Percentiles rank a stretch among this genome's conserved stretches.
These are phyloP conservation scores for Archilochus colubris DNA, from an alignment of 2,113 vertebrate species.

Conservation along the genomic window DNA sequence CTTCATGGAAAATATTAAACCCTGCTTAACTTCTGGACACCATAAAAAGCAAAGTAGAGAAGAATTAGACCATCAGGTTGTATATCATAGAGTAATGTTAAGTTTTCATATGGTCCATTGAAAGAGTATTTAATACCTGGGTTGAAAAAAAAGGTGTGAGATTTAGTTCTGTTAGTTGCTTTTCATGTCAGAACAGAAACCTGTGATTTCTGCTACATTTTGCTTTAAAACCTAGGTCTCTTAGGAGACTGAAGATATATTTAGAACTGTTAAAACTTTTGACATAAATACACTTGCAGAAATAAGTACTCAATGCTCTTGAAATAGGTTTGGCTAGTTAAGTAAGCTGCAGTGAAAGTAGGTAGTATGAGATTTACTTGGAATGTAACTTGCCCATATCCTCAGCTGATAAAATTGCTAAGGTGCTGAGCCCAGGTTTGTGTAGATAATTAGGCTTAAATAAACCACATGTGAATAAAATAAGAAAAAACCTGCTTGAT, in stretches of 20 bases:
- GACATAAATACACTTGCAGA: background rate
- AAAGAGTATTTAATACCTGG: background rate
- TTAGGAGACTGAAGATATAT: background rate
- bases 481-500: background rate
- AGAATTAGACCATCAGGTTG: background rate
- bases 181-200: background rate
- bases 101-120: background rate
- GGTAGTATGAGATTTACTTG: background rate
- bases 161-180: background rate
- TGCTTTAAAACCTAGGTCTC: background rate
- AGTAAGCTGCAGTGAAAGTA: background rate
- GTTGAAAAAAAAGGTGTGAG: background rate
- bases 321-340: conserved; percentile 18
- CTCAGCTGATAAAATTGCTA: background rate
- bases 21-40: background rate
- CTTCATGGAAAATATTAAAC: background rate
- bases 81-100: background rate
- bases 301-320: background rate
- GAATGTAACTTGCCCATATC: background rate
- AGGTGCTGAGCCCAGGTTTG: background rate
- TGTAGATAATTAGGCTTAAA: background rate
- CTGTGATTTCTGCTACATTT: background rate
- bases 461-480: background rate
- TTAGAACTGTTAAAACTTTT: conserved; percentile 23
- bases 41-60: background rate